Percentiles rank a stretch among this genome's conserved stretches.
Conservation (phyloP, 2,113 vertebrate genomes). For the Ahaetulla prasina region DNA sequence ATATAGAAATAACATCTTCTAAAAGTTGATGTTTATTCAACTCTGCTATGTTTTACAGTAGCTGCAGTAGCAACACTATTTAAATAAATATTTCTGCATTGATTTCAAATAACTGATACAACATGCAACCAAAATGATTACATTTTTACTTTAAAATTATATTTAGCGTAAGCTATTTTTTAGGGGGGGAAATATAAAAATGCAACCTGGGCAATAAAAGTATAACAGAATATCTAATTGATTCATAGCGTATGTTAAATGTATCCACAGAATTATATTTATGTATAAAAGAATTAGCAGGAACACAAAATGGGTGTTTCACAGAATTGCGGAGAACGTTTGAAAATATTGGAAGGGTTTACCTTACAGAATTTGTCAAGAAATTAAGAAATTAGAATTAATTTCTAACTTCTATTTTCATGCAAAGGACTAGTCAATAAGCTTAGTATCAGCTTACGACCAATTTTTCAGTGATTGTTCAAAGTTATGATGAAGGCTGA, state of each 20-base stretch:
- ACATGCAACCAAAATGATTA: conserved; percentile 42
- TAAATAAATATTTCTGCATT: conserved; percentile 49
- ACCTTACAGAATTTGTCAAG: neutral
- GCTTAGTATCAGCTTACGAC: neutral
- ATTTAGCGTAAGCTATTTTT: conserved; percentile 52
- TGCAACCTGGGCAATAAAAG: neutral
- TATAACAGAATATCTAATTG: conserved; percentile 3
- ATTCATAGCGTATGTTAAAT: neutral
- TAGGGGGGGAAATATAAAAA: neutral
- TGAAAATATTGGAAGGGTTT: neutral
- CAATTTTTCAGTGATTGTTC: neutral
- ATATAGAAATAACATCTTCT: neutral
- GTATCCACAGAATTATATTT: conserved; percentile 2
- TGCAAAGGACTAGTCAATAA: neutral
- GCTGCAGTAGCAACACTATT: neutral
- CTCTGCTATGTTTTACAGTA: neutral
- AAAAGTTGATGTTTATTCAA: conserved; percentile 1
- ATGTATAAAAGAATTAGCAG: neutral
- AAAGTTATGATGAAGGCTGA: neutral
- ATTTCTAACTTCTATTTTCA: neutral
- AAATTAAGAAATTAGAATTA: neutral
- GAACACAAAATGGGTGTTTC: conserved; percentile 9
- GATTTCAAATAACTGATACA: conserved; percentile 45
- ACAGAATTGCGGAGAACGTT: neutral
- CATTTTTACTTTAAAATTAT: conserved; percentile 64